Evolutionary conservation across 2,113 vertebrate species (phyloP), one percentile per base, ranked within the genome.

Genomic region (Apus apus): DNA sequence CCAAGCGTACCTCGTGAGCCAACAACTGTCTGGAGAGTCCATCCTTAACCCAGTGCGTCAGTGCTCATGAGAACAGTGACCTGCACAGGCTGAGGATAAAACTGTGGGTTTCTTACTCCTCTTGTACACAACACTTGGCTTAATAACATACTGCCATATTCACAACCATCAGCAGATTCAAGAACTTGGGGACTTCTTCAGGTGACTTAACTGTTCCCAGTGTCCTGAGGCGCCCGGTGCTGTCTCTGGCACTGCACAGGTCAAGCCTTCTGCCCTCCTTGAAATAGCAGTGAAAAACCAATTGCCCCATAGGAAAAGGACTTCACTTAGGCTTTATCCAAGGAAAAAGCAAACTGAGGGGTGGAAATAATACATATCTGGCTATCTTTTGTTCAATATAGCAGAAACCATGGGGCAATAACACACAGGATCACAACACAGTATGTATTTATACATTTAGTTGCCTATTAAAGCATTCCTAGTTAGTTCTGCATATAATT

Each of bases 31-130:
- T 21, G 11, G 53, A 46, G 0, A 2, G 36, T 46, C 70, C 60
- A 62, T 8, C 30, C 64, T 46, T 46, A 50, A 6, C 16, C 20
- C 22, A 13, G 30, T 0, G 0, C 19, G 40, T 2, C 0, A 0
- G 4, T 15, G 48, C 50, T 60, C 57, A 5, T 1, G 23, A 34
- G 26, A 46, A 62, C 30, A 36, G 32, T 8, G 54, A 20, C 38
- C n/a, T 62, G 13, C 6, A 57, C 30, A 48, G 67, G 1, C 11
- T 8, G 15, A 36, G 27, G 21, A 30, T 4, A 23, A 16, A 86
- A 56, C 34, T 6, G 8, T 1, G 7, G 8, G 32, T n/a, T 64
- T 60, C 48, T 56, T 16, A 20, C 32, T 15, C 25, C 19, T 75
- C 29, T 70, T 32, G 6, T 5, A 61, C 6, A 53, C 15, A 56